Conservation (phyloP, 2,888 invertebrate genomes). For the Eremobia ochroleuca region DNA sequence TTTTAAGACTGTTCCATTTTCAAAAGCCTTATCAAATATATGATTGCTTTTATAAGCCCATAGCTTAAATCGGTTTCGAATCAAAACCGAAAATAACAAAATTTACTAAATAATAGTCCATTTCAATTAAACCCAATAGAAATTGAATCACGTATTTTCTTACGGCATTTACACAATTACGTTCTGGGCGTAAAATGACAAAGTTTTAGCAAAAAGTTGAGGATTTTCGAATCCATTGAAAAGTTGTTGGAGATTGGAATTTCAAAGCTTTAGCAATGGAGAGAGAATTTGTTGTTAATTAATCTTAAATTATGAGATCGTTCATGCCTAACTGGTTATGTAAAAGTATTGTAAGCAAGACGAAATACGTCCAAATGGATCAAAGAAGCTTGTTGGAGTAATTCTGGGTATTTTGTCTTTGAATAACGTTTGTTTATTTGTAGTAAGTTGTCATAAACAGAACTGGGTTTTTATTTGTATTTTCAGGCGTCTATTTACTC, state of each 20-base stretch:
- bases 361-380: constrained; percentile 17
- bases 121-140: constrained; percentile 58
- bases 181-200: constrained; percentile 61
- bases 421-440: constrained; percentile 9
- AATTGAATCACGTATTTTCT: constrained; percentile 68
- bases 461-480: constrained; percentile 6
- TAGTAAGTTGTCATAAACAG: background rate
- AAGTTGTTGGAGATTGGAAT: constrained; percentile 66
- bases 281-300: constrained; percentile 63
- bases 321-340: constrained; percentile 51
- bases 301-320: constrained; percentile 63
- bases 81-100: constrained; percentile 38
- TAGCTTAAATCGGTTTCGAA: constrained; percentile 7
- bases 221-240: constrained; percentile 64
- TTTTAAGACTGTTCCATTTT: background rate
- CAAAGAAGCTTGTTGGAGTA: constrained; percentile 35
- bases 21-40: background rate
- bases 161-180: constrained; percentile 65
- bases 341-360: constrained; percentile 46
- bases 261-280: constrained; percentile 49
- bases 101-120: constrained; percentile 47
- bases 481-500: background rate
- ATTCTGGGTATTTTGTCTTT: constrained; percentile 20
- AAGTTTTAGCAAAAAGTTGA: constrained; percentile 66
- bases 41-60: background rate